These are phyloP conservation scores for Microctonus aethiopoides DNA, from an alignment of 2,888 invertebrate species.

Conservation along the genomic window DNA sequence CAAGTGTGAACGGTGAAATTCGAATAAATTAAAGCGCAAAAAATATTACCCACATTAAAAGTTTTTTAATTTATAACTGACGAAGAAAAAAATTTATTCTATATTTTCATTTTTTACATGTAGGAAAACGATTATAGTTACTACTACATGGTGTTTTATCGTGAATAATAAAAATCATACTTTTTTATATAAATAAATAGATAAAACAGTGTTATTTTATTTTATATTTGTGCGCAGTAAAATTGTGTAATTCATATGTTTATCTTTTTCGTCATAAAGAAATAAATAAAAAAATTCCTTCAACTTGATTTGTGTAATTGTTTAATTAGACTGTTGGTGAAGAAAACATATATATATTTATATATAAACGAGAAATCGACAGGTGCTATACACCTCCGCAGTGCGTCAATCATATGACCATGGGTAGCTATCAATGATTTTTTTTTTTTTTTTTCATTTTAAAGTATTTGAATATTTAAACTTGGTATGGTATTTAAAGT, in stretches of 20 bases:
- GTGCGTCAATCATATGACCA: background rate
- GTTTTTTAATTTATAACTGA: too few relatives aligned
- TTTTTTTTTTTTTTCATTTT: background rate
- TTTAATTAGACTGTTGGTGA: slow-evolving; percentile 3
- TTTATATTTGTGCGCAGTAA: background rate
- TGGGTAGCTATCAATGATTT: slow-evolving; percentile 5
- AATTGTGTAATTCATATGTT: background rate
- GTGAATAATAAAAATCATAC: too few relatives aligned
- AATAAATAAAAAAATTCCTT: background rate
- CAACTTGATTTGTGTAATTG: background rate
- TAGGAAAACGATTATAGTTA: too few relatives aligned
- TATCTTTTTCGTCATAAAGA: background rate
- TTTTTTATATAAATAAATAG: background rate
- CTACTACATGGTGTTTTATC: background rate
- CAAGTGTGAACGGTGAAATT: background rate
- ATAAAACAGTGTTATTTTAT: background rate
- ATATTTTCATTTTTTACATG: too few relatives aligned
- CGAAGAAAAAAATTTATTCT: too few relatives aligned
- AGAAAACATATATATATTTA: background rate
- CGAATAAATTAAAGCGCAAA: too few relatives aligned
- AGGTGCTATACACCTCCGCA: slow-evolving; percentile 16
- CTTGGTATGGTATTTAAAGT: background rate
- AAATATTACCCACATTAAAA: too few relatives aligned
- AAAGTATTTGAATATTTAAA: background rate
- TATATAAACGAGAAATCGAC: background rate